Conservation (phyloP, 2,797 vertebrate genomes). For the Acomys russatus region DNA sequence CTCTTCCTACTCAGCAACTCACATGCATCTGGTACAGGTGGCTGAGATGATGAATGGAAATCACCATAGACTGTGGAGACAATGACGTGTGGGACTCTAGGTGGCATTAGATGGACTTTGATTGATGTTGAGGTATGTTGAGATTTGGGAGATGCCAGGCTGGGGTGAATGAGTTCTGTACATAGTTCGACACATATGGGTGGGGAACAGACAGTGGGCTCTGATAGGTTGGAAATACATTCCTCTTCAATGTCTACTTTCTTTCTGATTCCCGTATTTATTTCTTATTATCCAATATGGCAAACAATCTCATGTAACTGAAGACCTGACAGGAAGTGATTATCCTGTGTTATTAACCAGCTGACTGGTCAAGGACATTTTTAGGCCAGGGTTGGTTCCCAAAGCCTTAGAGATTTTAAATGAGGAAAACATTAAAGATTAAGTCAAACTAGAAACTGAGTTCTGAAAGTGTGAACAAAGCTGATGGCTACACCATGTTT, state of each 20-base stretch:
- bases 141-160: not conserved
- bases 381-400: not conserved
- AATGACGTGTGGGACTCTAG: not conserved
- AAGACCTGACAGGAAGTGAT: not conserved
- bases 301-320: conserved; percentile 8
- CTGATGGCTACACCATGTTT: conserved; percentile 38
- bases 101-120: not conserved
- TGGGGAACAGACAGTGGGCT: not conserved
- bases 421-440: conserved; percentile 57
- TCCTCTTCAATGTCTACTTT: not conserved
- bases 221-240: not conserved
- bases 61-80: not conserved
- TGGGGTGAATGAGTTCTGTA: not conserved
- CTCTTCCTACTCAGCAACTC: not conserved
- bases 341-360: not conserved
- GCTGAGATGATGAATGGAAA: not conserved
- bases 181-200: not conserved
- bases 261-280: conserved; percentile 4
- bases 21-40: not conserved
- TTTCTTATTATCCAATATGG: not conserved
- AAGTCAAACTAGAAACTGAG: conserved; percentile 65
- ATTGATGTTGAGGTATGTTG: not conserved
- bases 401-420: conserved; percentile 32
- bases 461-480: conserved; percentile 43
- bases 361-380: conserved; percentile 24